Evolutionary conservation across 2,797 vertebrate species (phyloP).

Genomic region (Moxostoma hubbsi): DNA sequence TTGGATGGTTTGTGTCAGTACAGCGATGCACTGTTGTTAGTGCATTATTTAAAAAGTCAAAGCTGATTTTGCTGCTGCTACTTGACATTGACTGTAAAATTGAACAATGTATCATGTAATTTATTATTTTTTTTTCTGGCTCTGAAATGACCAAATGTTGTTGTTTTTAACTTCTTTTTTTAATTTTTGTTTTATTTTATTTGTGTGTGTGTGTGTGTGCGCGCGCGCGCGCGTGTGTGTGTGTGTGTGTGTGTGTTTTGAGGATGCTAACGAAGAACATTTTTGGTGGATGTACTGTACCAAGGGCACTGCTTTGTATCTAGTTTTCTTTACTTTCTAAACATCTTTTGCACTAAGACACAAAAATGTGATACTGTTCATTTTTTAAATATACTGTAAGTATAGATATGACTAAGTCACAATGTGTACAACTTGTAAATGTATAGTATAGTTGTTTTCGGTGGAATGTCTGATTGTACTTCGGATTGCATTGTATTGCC

Average conservation of each 20-base stretch:
- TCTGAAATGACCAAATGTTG: conserved; percentile 70
- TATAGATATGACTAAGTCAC: conserved; percentile 71
- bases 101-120: conserved; percentile 80
- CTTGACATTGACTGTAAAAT: conserved; percentile 83
- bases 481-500: conserved; percentile 76
- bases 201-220: too few species aligned
- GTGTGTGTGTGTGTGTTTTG: conserved; percentile 17
- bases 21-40: conserved; percentile 78
- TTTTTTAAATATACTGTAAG: conserved; percentile 73
- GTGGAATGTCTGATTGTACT: conserved; percentile 81
- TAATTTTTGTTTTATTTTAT: too few species aligned
- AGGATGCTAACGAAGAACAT: conserved; percentile 32
- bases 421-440: conserved; percentile 64
- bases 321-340: conserved; percentile 68
- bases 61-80: conserved; percentile 84
- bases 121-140: conserved; percentile 79
- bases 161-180: conserved; percentile 10
- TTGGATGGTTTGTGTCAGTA: conserved; percentile 76
- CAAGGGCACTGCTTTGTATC: conserved; percentile 70
- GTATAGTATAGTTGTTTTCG: conserved; percentile 76
- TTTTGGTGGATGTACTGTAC: conserved; percentile 55
- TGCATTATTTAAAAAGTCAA: conserved; percentile 72
- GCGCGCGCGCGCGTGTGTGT: too few species aligned
- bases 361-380: conserved; percentile 80
- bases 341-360: conserved; percentile 85